These are phyloP conservation scores for Ochropleura leucogaster DNA, from an alignment of 2,888 invertebrate species.

Conservation along the genomic window DNA sequence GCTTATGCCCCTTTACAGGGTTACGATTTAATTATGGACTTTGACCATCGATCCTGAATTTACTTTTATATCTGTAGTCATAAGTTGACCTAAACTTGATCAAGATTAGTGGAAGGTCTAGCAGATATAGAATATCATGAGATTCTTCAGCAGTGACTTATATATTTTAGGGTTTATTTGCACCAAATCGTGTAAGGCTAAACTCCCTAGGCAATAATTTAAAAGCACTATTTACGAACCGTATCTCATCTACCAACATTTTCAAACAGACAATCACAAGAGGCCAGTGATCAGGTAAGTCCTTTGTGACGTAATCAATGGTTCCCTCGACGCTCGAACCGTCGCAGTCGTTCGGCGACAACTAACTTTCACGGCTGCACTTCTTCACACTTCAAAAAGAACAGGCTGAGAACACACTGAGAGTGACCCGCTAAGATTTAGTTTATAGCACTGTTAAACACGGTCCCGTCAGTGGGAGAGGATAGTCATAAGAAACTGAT, in stretches of 20 bases:
- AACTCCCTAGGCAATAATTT: neutral
- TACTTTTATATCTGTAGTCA: neutral
- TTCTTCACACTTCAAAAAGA: constrained; percentile 47
- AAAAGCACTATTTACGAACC: neutral
- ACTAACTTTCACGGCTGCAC: constrained; percentile 46
- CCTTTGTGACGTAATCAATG: constrained; percentile 61
- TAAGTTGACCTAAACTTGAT: neutral
- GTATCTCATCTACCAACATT: constrained; percentile 2
- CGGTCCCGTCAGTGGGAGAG: neutral
- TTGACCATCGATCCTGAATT: neutral
- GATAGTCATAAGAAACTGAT: neutral
- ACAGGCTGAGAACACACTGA: constrained; percentile 16
- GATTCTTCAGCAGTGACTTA: neutral
- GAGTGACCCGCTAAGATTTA: constrained; percentile 15
- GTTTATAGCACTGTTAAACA: neutral
- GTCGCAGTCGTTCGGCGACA: constrained; percentile 38
- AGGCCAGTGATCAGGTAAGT: constrained; percentile 59
- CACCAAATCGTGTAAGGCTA: neutral
- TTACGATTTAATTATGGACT: neutral
- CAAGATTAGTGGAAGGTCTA: neutral
- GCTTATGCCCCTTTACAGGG: neutral
- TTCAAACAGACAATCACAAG: constrained; percentile 31
- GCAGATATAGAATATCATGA: no score
- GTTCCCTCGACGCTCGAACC: constrained; percentile 21
- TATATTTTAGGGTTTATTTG: neutral